Evolutionary conservation across 2,113 vertebrate genomes (phyloP), one percentile per base, ranked within the genome.

Genomic region (Eonycteris spelaea): DNA sequence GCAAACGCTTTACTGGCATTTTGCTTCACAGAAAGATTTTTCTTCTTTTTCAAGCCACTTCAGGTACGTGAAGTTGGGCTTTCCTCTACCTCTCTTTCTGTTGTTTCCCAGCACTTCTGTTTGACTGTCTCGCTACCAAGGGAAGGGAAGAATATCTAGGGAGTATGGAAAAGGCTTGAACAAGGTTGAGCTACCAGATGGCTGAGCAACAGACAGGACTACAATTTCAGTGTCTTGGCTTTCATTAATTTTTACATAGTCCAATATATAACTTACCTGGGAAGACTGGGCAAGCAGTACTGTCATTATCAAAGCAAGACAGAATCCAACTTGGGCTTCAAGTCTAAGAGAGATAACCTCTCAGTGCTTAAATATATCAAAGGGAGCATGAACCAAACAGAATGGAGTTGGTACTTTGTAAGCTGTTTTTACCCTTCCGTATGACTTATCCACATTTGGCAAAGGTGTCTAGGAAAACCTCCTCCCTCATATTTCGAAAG

Each of bases 231-330:
- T 51, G 51, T 53, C 65, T n/a, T 70, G 77, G 8, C 61, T 96
- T 88, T 93, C 35, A 67, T 43, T 74, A 86, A 45, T 97, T 97
- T 85, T 97, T 92, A 28, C 73, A 38, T 51, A 73, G 51, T 85
- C 10, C 33, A 40, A 12, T 68, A 38, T 53, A 35, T 28, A 35
- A 80, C 28, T 86, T 53, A 86, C 53, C 51, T 65, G 78, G 84
- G 22, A 86, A 95, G 57, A 51, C 28, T 8, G 68, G 61, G 14
- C 11, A 26, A 91, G 40, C 10, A 70, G 55, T 12, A 86, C 26
- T 57, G 38, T 88, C 71, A 53, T 70, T 61, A 68, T 33, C 70
- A 95, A 57, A 57, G 63, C 55, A 86, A 65, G 83, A 73, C 57
- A n/a, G 55, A 80, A 78, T 84, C 84, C 89, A 68, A 18, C 26